Percentiles rank a stretch among this genome's conserved stretches.
phyloP scores from a whole-genome alignment of 23 tunicate species.

The Styela clava region DNA sequence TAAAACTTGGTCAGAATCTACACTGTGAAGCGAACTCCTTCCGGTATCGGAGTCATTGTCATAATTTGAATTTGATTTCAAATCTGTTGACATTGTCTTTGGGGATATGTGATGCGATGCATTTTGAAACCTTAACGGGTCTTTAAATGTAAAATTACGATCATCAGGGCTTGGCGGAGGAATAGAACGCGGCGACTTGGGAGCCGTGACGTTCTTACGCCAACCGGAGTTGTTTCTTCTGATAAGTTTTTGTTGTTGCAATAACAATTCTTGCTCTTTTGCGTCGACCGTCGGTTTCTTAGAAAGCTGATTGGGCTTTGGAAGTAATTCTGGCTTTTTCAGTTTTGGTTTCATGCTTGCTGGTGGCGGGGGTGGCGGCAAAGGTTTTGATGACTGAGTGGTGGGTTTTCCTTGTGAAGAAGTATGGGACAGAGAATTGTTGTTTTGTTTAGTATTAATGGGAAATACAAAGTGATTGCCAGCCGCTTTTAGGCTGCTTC shows the following conservation, averaged over 20 bases:
- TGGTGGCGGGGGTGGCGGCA: conserved; percentile 19
- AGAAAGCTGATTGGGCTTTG: conserved; percentile 33
- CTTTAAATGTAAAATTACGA: not conserved
- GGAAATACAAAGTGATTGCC: conserved; percentile 36
- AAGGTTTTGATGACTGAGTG: not conserved
- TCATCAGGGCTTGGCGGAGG: not conserved
- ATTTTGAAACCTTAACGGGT: not conserved
- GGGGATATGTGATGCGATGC: too few relatives aligned
- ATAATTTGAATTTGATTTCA: conserved; percentile 20
- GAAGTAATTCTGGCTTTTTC: conserved; percentile 7
- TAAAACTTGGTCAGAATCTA: conserved; percentile 64
- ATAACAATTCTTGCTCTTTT: conserved; percentile 30
- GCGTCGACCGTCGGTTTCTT: not conserved
- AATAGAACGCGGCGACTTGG: not conserved
- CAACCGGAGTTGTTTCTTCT: conserved; percentile 65
- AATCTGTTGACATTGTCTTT: not conserved
- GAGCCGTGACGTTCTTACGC: not conserved
- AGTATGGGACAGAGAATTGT: conserved; percentile 6
- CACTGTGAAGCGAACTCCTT: conserved; percentile 76
- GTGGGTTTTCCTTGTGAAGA: not conserved
- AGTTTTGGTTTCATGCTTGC: conserved; percentile 2
- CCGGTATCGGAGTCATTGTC: conserved; percentile 97
- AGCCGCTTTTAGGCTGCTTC: conserved; percentile 32
- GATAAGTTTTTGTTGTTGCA: conserved; percentile 55
- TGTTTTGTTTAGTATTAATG: conserved; percentile 5